Conservation (phyloP, 2,113 vertebrate genomes). For the Felis chaus region DNA sequence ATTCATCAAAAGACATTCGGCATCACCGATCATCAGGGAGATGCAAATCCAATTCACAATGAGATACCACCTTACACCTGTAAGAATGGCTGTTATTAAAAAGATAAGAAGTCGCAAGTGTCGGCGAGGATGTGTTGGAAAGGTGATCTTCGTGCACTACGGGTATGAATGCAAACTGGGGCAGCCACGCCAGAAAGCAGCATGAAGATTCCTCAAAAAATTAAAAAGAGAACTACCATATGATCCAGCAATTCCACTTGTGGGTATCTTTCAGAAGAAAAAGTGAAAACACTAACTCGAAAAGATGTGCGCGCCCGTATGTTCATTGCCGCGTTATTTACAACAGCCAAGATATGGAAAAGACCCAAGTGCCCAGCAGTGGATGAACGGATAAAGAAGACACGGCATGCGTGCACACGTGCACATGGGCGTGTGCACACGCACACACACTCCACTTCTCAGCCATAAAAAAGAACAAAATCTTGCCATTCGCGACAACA, state of each 20-base stretch:
- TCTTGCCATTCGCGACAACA: background rate
- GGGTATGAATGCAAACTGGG: too few relatives aligned
- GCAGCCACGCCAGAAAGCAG: background rate
- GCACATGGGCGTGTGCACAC: background rate
- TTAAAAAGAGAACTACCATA: background rate
- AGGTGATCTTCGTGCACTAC: background rate
- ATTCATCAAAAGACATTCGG: accelerated
- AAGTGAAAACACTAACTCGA: background rate
- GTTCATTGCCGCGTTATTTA: background rate
- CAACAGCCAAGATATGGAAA: background rate
- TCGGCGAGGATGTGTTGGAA: background rate
- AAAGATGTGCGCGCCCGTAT: background rate
- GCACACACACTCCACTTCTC: background rate
- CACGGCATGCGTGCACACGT: accelerated
- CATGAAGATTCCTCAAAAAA: background rate
- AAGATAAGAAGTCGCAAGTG: background rate
- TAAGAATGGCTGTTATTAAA: background rate
- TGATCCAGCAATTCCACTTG: background rate
- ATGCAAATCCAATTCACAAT: background rate
- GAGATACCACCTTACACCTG: background rate
- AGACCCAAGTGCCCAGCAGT: background rate
- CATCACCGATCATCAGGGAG: background rate
- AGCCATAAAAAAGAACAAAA: background rate
- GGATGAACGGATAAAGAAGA: background rate
- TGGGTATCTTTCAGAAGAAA: background rate